A percentile compares a stretch with the other conserved stretches of the same genome.
Evolutionary conservation across 2,797 vertebrate genomes (phyloP).

Genomic region (Tenualosa thibaudeaui): DNA sequence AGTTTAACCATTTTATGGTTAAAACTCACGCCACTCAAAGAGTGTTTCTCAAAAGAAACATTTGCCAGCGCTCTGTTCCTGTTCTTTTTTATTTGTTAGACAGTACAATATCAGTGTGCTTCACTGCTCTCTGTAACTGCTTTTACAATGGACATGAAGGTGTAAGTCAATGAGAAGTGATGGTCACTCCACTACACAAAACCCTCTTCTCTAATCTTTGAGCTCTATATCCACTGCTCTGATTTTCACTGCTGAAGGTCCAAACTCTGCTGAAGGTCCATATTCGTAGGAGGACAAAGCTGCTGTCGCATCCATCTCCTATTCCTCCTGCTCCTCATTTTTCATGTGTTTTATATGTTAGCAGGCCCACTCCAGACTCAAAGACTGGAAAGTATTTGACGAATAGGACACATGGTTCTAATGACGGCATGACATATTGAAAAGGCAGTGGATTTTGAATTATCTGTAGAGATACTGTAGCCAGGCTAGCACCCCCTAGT

Average conservation of each 20-base stretch:
- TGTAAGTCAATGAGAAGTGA: background rate
- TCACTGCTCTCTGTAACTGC: background rate
- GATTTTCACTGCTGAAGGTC: background rate
- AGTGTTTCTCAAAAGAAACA: too few species aligned
- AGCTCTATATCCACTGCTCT: background rate
- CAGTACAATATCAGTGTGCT: background rate
- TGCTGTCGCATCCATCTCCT: too few species aligned
- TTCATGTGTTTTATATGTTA: background rate
- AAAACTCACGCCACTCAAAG: background rate
- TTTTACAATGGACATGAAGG: background rate
- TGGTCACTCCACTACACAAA: background rate
- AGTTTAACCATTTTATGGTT: background rate
- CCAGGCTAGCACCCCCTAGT: too few species aligned
- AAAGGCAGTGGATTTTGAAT: background rate
- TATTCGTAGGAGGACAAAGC: background rate
- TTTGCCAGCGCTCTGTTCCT: background rate
- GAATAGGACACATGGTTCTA: constrained; percentile 46
- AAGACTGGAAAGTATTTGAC: constrained; percentile 47
- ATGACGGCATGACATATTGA: constrained; percentile 62
- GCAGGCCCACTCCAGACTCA: constrained; percentile 2
- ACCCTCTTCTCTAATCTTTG: background rate
- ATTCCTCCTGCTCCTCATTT: background rate
- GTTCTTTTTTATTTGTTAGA: background rate
- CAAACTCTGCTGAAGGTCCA: background rate
- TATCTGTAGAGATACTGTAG: background rate